Evolutionary conservation across 2,888 invertebrate species (phyloP).

Genomic region (Artemia sinica): DNA sequence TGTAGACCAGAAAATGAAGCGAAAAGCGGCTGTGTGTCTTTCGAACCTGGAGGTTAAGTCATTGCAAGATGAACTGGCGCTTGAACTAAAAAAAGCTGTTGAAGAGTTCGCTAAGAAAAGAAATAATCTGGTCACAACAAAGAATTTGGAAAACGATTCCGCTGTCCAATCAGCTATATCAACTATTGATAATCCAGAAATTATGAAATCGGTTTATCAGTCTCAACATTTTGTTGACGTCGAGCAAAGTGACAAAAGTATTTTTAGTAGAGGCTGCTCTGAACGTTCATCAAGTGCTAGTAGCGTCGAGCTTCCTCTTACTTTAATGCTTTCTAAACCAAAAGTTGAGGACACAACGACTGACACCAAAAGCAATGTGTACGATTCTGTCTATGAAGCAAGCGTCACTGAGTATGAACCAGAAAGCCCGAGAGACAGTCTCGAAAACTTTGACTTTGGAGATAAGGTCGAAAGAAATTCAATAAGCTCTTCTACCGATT

Average conservation of each 20-base stretch:
- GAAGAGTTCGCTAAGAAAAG: slow-evolving; percentile 5
- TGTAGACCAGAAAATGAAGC: not conserved
- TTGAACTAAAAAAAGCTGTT: slow-evolving; percentile 8
- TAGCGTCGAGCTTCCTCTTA: slow-evolving; percentile 1
- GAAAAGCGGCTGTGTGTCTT: not conserved
- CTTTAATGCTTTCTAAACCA: slow-evolving; percentile 2
- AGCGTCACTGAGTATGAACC: slow-evolving; percentile 7
- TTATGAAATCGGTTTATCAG: not conserved
- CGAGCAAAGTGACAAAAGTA: not conserved
- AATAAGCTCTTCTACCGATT: slow-evolving; percentile 6
- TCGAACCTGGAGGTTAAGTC: not conserved
- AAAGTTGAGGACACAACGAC: not conserved
- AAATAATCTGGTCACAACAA: not conserved
- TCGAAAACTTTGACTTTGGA: slow-evolving; percentile 1
- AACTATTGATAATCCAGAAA: not conserved
- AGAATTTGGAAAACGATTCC: not conserved
- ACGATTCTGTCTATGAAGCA: slow-evolving; percentile 5
- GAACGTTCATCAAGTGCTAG: slow-evolving; percentile 7
- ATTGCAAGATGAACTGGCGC: not conserved
- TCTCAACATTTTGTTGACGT: not conserved
- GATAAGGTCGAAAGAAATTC: not conserved
- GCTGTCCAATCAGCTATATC: not conserved
- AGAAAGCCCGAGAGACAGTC: slow-evolving; percentile 9
- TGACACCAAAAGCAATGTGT: not conserved
- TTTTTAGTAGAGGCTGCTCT: slow-evolving; percentile 1